These are phyloP conservation scores for Danio aesculapii DNA, from an alignment of 2,797 vertebrate species.

Conservation along the genomic window DNA sequence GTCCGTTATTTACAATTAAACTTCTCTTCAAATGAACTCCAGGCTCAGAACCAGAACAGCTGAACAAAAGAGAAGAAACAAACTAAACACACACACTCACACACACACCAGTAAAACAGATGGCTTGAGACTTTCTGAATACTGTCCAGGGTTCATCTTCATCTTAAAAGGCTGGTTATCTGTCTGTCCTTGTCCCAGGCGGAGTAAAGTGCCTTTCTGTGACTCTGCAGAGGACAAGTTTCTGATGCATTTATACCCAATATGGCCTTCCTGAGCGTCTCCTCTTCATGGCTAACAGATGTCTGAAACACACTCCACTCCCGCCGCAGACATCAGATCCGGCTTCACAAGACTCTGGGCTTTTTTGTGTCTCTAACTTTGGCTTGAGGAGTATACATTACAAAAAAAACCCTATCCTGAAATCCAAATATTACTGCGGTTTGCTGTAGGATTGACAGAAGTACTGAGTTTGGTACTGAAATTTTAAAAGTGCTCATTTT, in stretches of 20 bases:
- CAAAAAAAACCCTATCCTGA: constrained; percentile 68
- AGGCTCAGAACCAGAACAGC: constrained; percentile 68
- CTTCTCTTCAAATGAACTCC: constrained; percentile 57
- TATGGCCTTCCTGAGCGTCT: constrained; percentile 67
- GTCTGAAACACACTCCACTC: constrained; percentile 67
- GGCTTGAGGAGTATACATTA: constrained; percentile 74
- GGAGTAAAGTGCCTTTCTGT: constrained; percentile 71
- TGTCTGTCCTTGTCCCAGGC: constrained; percentile 51
- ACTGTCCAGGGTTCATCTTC: constrained; percentile 68
- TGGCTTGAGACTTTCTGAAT: constrained; percentile 73
- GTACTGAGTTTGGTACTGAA: no score
- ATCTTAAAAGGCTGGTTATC: constrained; percentile 55
- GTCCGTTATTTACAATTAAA: constrained; percentile 94
- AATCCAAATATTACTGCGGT: constrained; percentile 65
- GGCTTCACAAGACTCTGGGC: constrained; percentile 51
- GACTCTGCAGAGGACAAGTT: constrained; percentile 37
- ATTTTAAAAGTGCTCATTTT: no score
- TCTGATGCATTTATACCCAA: constrained; percentile 62
- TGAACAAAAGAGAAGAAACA: constrained; percentile 76
- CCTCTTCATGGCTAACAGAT: constrained; percentile 74
- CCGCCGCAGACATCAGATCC: constrained; percentile 56
- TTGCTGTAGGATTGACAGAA: no score
- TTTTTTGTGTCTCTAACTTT: constrained; percentile 69
- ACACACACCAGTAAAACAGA: constrained; percentile 68
- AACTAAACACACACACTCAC: constrained; percentile 68